A percentile compares a stretch with the other conserved stretches of the same genome.
phyloP scores from a whole-genome alignment of 2,888 invertebrate genomes.

The Spicauda simplicius region DNA sequence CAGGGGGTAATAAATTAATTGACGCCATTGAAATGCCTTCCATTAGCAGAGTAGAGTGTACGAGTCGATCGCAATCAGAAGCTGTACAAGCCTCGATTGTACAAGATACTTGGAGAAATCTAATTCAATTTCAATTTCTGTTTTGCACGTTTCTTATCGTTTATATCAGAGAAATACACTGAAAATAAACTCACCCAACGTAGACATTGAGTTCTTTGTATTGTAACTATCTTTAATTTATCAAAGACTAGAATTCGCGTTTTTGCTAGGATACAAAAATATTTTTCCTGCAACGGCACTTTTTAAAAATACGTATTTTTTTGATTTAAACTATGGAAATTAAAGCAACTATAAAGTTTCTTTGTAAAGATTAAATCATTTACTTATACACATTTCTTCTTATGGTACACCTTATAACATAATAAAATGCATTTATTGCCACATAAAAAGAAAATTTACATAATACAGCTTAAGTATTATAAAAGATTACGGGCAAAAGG shows the following conservation, averaged over 20 bases:
- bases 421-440: no score
- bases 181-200: neutral
- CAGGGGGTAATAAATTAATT: slow-evolving; percentile 2
- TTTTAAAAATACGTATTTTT: no score
- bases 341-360: no score
- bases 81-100: slow-evolving; percentile 3
- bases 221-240: neutral
- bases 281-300: no score
- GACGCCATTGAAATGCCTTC: slow-evolving; percentile 2
- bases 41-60: neutral
- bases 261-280: no score
- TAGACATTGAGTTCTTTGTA: neutral
- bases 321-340: no score
- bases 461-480: no score
- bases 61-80: slow-evolving; percentile 4
- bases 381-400: no score
- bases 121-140: slow-evolving; percentile 3
- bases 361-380: no score
- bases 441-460: no score
- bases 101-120: slow-evolving; percentile 2
- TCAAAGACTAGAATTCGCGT: neutral
- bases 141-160: neutral
- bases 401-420: no score
- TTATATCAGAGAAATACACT: neutral
- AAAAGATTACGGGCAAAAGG: no score